phyloP scores from a whole-genome alignment of 2,113 vertebrate genomes.

The Gambusia affinis region DNA sequence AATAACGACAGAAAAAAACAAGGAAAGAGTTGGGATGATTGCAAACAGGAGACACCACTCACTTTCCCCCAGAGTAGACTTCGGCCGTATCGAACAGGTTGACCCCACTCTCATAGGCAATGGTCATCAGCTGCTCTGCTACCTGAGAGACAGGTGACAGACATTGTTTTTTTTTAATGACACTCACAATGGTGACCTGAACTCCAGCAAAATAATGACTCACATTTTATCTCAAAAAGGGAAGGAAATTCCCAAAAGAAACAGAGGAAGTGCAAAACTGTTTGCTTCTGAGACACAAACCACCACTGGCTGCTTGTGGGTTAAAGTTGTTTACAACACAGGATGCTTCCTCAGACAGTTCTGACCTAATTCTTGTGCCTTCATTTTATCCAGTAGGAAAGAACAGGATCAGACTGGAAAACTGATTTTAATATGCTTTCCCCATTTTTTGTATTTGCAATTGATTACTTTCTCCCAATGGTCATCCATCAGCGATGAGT shows the following conservation, averaged over 20 bases:
- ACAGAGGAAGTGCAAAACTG: slow-evolving; percentile 4
- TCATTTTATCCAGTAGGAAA: slow-evolving; percentile 9
- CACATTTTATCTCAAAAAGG: slow-evolving; percentile 36
- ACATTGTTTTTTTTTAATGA: not conserved
- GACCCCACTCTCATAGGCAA: slow-evolving; percentile 95
- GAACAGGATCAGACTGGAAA: not conserved
- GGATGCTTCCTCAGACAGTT: slow-evolving; percentile 30
- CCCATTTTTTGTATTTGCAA: slow-evolving; percentile 22
- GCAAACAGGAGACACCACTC: slow-evolving; percentile 65
- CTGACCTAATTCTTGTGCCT: slow-evolving; percentile 54
- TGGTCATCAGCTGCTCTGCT: slow-evolving; percentile 97
- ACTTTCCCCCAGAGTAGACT: slow-evolving; percentile 96
- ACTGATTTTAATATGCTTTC: not conserved
- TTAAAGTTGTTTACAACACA: slow-evolving; percentile 51
- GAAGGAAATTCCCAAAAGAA: slow-evolving; percentile 22
- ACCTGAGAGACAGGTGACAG: slow-evolving; percentile 78
- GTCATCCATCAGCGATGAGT: slow-evolving; percentile 28
- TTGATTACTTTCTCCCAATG: slow-evolving; percentile 26
- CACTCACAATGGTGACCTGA: not conserved
- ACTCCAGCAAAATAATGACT: slow-evolving; percentile 15
- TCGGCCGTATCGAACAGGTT: slow-evolving; percentile 97
- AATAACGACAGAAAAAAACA: slow-evolving; percentile 8
- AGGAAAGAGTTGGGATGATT: slow-evolving; percentile 9
- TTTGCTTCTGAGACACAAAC: slow-evolving; percentile 18
- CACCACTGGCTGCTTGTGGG: slow-evolving; percentile 28